A percentile compares a stretch with the other conserved stretches of the same genome.
phyloP scores from a whole-genome alignment of 2,797 vertebrate genomes.

The Diglossa cyanea region DNA sequence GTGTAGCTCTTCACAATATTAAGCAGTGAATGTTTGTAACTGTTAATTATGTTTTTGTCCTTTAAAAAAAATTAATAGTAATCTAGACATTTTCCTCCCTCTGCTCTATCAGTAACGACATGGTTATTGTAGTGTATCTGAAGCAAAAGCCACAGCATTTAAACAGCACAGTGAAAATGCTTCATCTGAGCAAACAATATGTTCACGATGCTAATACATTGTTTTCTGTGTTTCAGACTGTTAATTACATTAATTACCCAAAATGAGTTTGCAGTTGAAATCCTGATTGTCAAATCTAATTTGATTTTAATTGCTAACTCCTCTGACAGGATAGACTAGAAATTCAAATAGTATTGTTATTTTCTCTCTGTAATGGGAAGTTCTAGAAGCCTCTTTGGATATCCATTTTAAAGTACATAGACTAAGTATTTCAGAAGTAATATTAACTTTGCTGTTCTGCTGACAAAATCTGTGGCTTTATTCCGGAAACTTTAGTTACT shows the following conservation, averaged over 20 bases:
- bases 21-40: background rate
- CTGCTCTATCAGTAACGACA: background rate
- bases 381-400: background rate
- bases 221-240: conserved; percentile 20
- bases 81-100: background rate
- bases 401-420: background rate
- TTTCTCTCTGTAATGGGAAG: background rate
- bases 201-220: background rate
- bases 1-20: background rate
- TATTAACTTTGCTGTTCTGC: background rate
- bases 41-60: background rate
- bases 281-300: conserved; percentile 39
- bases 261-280: conserved; percentile 40
- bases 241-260: conserved; percentile 61
- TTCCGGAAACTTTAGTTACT: background rate
- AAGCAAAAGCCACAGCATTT: conserved; percentile 37
- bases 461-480: background rate
- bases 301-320: conserved; percentile 4
- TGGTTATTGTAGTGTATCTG: conserved; percentile 4
- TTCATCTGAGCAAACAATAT: conserved; percentile 42
- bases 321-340: background rate
- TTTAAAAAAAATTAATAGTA: background rate
- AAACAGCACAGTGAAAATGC: conserved; percentile 12
- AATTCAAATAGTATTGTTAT: background rate
- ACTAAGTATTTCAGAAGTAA: background rate